phyloP scores from a whole-genome alignment of 2,113 vertebrate species.

The Myxocyprinus asiaticus region DNA sequence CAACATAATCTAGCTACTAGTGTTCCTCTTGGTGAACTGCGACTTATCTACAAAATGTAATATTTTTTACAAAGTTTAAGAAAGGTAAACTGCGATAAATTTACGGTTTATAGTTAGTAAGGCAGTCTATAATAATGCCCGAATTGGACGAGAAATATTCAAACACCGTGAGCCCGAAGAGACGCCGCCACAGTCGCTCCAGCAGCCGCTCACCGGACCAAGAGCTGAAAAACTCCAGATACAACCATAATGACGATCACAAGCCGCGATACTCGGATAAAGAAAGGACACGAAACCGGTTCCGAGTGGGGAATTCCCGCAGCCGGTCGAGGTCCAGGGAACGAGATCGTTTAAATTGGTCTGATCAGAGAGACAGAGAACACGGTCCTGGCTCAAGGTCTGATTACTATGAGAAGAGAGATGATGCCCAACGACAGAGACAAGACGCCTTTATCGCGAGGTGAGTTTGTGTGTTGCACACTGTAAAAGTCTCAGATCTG shows the following conservation, averaged over 20 bases:
- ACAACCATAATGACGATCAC: slow-evolving; percentile 62
- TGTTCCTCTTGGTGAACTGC: slow-evolving; percentile 15
- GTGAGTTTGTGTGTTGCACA: slow-evolving; percentile 44
- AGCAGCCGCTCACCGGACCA: slow-evolving; percentile 67
- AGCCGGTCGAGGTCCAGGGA: slow-evolving; percentile 75
- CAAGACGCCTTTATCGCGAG: slow-evolving; percentile 78
- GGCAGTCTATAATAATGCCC: slow-evolving; percentile 23
- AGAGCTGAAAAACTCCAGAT: slow-evolving; percentile 67
- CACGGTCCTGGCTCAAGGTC: slow-evolving; percentile 73
- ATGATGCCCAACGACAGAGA: slow-evolving; percentile 86
- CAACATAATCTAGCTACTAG: neutral
- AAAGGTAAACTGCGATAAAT: neutral
- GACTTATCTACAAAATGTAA: slow-evolving; percentile 12
- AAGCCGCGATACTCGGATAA: slow-evolving; percentile 58
- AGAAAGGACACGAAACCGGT: slow-evolving; percentile 52
- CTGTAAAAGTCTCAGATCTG: no score
- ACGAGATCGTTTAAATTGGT: slow-evolving; percentile 73
- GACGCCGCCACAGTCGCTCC: slow-evolving; percentile 48
- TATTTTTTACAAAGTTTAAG: neutral
- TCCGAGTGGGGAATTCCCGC: slow-evolving; percentile 66
- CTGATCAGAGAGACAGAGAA: slow-evolving; percentile 68
- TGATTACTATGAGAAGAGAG: slow-evolving; percentile 87
- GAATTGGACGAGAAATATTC: slow-evolving; percentile 12
- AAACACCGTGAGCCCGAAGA: slow-evolving; percentile 11
- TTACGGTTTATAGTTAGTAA: no score